These are phyloP conservation scores for Orientallactaga sibirica DNA, from an alignment of 2,797 vertebrate species.

Conservation along the genomic window DNA sequence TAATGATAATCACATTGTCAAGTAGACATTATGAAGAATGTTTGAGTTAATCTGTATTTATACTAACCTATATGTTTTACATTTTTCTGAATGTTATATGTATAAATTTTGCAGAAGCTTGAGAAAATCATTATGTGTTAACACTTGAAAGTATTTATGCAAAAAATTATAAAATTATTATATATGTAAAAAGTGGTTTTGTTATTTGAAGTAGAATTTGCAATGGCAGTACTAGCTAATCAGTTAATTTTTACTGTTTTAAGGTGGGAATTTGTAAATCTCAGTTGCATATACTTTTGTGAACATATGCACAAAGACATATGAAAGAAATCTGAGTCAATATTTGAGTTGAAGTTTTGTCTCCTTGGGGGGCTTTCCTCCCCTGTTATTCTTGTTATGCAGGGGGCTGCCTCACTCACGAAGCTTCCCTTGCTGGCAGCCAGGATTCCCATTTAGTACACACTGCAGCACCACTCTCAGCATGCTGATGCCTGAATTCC, in stretches of 20 bases:
- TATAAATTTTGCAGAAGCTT: conserved; percentile 27
- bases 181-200: conserved; percentile 16
- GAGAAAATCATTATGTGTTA: neutral
- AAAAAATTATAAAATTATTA: conserved; percentile 21
- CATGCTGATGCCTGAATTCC: neutral
- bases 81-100: conserved; percentile 26
- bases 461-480: neutral
- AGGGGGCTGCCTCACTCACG: neutral
- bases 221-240: conserved; percentile 9
- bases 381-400: neutral
- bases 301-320: neutral
- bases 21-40: conserved; percentile 25
- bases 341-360: neutral
- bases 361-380: neutral
- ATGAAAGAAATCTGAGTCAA: conserved; percentile 42
- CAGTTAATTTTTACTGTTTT: conserved; percentile 13
- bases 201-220: conserved; percentile 40
- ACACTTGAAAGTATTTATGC: neutral
- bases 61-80: neutral
- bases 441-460: neutral
- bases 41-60: conserved; percentile 27
- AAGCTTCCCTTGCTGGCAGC: conserved; percentile 10
- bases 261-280: neutral
- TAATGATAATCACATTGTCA: conserved; percentile 36
- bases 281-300: neutral